Conservation (phyloP, 2,797 vertebrate genomes). For the Gymnocypris eckloni region DNA sequence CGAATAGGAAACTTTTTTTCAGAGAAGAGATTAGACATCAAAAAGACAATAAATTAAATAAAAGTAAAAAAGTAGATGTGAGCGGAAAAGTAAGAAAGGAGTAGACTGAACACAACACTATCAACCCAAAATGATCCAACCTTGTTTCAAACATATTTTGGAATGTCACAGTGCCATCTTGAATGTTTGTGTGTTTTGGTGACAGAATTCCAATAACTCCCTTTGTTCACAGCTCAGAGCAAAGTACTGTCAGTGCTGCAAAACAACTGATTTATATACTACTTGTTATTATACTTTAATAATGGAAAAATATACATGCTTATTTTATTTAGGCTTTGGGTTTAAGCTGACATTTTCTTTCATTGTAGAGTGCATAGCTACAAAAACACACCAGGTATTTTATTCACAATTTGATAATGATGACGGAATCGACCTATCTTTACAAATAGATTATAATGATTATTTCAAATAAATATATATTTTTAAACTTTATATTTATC, state of each 20-base stretch:
- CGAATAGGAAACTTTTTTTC: no score
- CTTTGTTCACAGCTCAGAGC: background rate
- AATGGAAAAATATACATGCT: background rate
- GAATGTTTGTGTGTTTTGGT: slow-evolving; percentile 2
- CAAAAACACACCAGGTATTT: background rate
- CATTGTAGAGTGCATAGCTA: background rate
- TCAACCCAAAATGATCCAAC: background rate
- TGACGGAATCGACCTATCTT: background rate
- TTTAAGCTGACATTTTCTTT: background rate
- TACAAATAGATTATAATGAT: background rate
- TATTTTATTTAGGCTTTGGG: background rate
- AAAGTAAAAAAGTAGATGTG: background rate
- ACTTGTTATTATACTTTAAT: background rate
- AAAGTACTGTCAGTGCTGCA: background rate
- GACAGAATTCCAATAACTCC: background rate
- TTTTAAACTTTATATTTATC: background rate
- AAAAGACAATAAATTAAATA: background rate
- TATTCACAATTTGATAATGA: background rate
- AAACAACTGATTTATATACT: background rate
- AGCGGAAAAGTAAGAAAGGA: background rate
- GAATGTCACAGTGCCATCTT: background rate
- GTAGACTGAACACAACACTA: background rate
- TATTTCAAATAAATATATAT: background rate
- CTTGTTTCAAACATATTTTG: background rate
- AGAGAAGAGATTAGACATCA: background rate